These are phyloP conservation scores for Phyto melanocephala DNA, from an alignment of 2,888 invertebrate species.

Conservation along the genomic window DNA sequence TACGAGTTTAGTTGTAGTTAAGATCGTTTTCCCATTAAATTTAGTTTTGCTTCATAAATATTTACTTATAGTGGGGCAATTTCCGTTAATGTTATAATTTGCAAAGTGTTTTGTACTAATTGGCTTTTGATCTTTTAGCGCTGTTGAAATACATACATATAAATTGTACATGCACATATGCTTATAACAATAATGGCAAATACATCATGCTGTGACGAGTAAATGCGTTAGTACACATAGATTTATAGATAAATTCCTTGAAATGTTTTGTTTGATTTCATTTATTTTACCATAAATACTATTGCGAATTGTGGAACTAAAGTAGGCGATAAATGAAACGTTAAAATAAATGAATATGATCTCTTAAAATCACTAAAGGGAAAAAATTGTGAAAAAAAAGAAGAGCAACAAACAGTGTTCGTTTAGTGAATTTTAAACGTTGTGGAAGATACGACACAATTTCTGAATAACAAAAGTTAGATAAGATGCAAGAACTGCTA, in stretches of 20 bases:
- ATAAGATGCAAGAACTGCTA: no score
- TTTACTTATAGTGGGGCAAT: slow-evolving; percentile 60
- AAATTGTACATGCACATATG: not conserved
- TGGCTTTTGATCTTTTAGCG: slow-evolving; percentile 61
- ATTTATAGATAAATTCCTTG: slow-evolving; percentile 44
- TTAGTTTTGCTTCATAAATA: slow-evolving; percentile 63
- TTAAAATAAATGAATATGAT: not conserved
- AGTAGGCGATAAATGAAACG: not conserved
- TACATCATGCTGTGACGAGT: not conserved
- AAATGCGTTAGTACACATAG: slow-evolving; percentile 32
- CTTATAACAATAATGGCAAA: no score
- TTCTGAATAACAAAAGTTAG: no score
- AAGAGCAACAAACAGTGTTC: no score
- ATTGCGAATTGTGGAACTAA: not conserved
- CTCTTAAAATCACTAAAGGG: no score
- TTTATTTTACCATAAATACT: not conserved
- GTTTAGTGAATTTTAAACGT: no score
- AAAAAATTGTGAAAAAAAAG: no score
- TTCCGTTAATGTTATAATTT: slow-evolving; percentile 61
- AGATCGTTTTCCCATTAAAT: slow-evolving; percentile 45
- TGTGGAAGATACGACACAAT: no score
- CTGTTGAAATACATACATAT: not conserved
- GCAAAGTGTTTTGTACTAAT: slow-evolving; percentile 59
- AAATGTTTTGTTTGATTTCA: not conserved
- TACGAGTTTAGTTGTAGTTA: slow-evolving; percentile 14